A percentile compares a stretch with the other conserved stretches of the same genome.
These are phyloP conservation scores for Steatornis caripensis DNA, from an alignment of 2,113 vertebrate species.

Conservation along the genomic window DNA sequence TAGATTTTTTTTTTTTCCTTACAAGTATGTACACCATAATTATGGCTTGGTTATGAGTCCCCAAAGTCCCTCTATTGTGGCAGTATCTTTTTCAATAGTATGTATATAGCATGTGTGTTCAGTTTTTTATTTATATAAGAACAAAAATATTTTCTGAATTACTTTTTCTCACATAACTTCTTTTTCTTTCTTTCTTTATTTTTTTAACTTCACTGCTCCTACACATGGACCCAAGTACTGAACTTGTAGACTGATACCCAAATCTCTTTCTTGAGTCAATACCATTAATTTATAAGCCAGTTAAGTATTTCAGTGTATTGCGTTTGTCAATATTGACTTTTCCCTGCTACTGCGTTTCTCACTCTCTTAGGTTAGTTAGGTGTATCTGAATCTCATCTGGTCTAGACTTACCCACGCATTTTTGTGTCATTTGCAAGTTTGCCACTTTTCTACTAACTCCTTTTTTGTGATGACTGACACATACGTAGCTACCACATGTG, in stretches of 20 bases:
- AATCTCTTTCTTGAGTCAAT: conserved; percentile 34
- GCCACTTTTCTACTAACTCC: background rate
- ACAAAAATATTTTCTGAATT: background rate
- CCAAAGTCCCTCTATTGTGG: conserved; percentile 23
- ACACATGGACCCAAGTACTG: background rate
- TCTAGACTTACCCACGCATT: background rate
- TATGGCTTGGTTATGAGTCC: background rate
- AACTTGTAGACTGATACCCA: background rate
- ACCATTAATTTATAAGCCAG: conserved; percentile 30
- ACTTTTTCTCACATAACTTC: background rate
- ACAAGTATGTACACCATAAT: background rate
- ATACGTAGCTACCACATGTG: background rate
- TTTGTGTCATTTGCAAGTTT: background rate
- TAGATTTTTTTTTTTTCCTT: background rate
- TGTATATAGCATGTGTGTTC: background rate
- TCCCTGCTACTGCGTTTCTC: background rate
- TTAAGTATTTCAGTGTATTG: conserved; percentile 7
- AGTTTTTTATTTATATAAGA: conserved; percentile 1
- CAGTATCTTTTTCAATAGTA: background rate
- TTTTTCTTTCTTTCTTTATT: background rate
- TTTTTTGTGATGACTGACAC: background rate
- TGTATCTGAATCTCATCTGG: background rate
- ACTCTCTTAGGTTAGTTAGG: background rate
- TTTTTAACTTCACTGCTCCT: background rate
- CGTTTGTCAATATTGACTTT: conserved; percentile 49